Evolutionary conservation across 1,140 invertebrate genomes (phyloP), one percentile per base, ranked within the genome.

Genomic region (Cherax quadricarinatus): DNA sequence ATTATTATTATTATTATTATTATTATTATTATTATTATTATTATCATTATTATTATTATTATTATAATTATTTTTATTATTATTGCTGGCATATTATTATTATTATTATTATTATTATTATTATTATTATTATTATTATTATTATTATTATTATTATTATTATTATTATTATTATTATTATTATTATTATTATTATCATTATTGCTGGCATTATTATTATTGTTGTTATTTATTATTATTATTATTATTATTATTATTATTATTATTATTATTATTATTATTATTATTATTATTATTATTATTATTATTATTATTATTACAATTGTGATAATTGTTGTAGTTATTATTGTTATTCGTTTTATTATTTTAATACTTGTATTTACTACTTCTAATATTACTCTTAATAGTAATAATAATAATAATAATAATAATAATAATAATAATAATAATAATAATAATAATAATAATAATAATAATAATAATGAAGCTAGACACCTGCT

Each of bases 391-490:
- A 41, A 41, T 41, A 41, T 1, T 41, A 41, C 0, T n/a, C n/a
- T n/a, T 41, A 41, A 41, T 41, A 41, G 2, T 41, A 41, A 41
- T 41, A 41, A 41, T 41, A 41, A 41, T 41, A 41, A 41, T 41
- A 41, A 41, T 41, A 41, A 41, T 41, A 41, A 41, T 41, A 41
- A 41, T 41, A 41, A 85, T 57, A 85, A 85, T 85, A 57, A 85
- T 85, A 48, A 82, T 82, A 41, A 82, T 82, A 12, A 14, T 82
- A 12, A 21, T 80, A 41, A n/a, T n/a, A 80, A 21, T 41, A 16
- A 24, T 80, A 24, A 80, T 41, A 80, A 81, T 81, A 81, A 81
- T 81, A 81, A 81, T 81, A 81, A 81, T 81, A 81, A 81, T 81
- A 81, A 81, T 81, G 48, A 81, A 24, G 48, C 5, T 81, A 49